Base-by-base conservation (phyloP, 2,797 vertebrate species). In the Carapus acus region DNA sequence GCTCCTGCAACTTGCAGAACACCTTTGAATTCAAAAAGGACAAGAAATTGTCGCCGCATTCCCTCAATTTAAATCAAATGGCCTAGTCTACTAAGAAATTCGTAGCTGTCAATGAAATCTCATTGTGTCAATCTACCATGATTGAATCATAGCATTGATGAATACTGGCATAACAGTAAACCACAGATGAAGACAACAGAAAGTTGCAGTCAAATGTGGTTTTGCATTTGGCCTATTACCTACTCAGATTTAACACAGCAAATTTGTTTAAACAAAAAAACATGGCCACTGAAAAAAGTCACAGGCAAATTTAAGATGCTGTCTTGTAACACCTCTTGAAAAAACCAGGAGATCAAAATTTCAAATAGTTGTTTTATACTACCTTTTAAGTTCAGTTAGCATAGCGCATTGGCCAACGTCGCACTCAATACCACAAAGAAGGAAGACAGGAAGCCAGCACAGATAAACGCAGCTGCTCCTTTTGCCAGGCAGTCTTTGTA, bases 401-500 rank as follows among this genome's bases (percentile, higher is more conserved):
- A 43, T 69, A 58, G 80, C 22, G 33, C 45, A 27, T 14, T 54
- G 6, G 45, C 27, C 49, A 75, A 42, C 3, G 74, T 1, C 33
- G 84, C 40, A 58, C 74, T 72, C 19, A 71, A 1, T n/a, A 70
- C 64, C 45, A 75, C 45, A 19, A 76, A 74, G 3, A 84, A 31
- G 21, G 87, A 6, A 0, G 69, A 56, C 8, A 84, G 39, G 46
- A 79, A 41, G 7, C 67, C 62, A 1, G 54, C 50, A 4, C 40
- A 14, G 23, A 59, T 17, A 3, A 45, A 64, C 7, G 48, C 33
- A 0, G 77, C 67, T 41, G 73, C 75, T 74, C 81, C 83, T 29
- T 56, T 73, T 49, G 39, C 50, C 34, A 94, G 33, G 61, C 96
- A 99, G 27, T 39, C 14, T 0, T 82, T 8, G 1, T 99, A 97